Percentiles rank a stretch among this genome's conserved stretches.
These are phyloP conservation scores for Agraylea sexmaculata DNA, from an alignment of 1,140 invertebrate species.

Conservation along the genomic window DNA sequence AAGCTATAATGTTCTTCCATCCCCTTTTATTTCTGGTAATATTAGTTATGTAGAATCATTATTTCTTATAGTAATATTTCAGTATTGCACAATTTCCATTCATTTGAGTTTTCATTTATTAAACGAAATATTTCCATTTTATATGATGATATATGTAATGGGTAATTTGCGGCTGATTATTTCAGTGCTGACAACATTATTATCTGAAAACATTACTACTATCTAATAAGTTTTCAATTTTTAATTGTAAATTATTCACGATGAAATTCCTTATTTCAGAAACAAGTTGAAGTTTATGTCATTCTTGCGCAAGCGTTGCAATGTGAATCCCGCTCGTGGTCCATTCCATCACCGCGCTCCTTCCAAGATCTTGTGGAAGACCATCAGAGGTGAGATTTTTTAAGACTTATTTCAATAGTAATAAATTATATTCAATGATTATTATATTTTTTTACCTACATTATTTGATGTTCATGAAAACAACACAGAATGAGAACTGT, in stretches of 20 bases:
- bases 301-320: slow-evolving; percentile 93
- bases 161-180: slow-evolving; percentile 52
- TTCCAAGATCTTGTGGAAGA: slow-evolving; percentile 91
- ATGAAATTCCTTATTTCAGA: slow-evolving; percentile 45
- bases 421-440: slow-evolving; percentile 30
- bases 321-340: slow-evolving; percentile 95
- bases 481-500: background rate
- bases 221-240: slow-evolving; percentile 4
- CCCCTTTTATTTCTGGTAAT: too few relatives aligned
- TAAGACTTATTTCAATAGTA: background rate
- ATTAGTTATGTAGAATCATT: too few relatives aligned
- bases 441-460: slow-evolving; percentile 49
- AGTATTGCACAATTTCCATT: too few relatives aligned
- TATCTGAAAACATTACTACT: background rate
- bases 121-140: too few relatives aligned
- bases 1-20: too few relatives aligned
- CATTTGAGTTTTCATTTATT: too few relatives aligned
- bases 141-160: slow-evolving; percentile 41
- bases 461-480: slow-evolving; percentile 46
- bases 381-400: slow-evolving; percentile 70
- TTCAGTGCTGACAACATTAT: slow-evolving; percentile 17
- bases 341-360: slow-evolving; percentile 98
- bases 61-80: too few relatives aligned
- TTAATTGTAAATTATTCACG: slow-evolving; percentile 3
- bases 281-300: slow-evolving; percentile 94